These are phyloP conservation scores for Ornithoptera alexandrae DNA, from an alignment of 2,888 invertebrate genomes.

Conservation along the genomic window DNA sequence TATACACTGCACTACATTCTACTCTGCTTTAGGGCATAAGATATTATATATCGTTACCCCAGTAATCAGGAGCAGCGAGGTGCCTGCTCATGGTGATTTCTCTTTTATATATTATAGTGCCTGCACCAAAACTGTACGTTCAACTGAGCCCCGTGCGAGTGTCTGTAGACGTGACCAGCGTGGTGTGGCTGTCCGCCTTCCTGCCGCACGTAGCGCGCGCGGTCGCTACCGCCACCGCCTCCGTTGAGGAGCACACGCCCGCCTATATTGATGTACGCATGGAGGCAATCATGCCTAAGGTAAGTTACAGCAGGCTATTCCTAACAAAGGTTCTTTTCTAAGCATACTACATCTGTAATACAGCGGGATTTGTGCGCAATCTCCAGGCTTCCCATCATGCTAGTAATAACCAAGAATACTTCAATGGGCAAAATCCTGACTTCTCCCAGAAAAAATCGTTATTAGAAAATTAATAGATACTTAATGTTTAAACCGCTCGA, in stretches of 20 bases:
- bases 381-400: too few species aligned
- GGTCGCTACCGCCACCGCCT: conserved; percentile 61
- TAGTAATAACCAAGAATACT: too few species aligned
- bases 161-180: conserved; percentile 91
- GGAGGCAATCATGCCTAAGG: conserved; percentile 96
- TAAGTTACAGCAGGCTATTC: conserved; percentile 52
- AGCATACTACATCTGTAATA: too few species aligned
- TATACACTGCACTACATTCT: too few species aligned
- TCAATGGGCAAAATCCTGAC: too few species aligned
- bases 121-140: conserved; percentile 94
- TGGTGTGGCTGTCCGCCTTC: conserved; percentile 97
- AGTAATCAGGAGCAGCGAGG: too few species aligned
- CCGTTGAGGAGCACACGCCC: conserved; percentile 43
- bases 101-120: conserved; percentile 82
- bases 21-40: background rate
- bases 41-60: background rate
- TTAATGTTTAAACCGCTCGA: too few species aligned
- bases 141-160: conserved; percentile 95
- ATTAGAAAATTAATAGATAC: too few species aligned
- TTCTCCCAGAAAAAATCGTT: too few species aligned
- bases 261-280: conserved; percentile 90
- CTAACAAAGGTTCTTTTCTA: too few species aligned
- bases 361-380: too few species aligned
- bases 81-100: background rate
- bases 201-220: conserved; percentile 91